Conservation (phyloP, 2,797 vertebrate genomes). For the Microchirus variegatus region DNA sequence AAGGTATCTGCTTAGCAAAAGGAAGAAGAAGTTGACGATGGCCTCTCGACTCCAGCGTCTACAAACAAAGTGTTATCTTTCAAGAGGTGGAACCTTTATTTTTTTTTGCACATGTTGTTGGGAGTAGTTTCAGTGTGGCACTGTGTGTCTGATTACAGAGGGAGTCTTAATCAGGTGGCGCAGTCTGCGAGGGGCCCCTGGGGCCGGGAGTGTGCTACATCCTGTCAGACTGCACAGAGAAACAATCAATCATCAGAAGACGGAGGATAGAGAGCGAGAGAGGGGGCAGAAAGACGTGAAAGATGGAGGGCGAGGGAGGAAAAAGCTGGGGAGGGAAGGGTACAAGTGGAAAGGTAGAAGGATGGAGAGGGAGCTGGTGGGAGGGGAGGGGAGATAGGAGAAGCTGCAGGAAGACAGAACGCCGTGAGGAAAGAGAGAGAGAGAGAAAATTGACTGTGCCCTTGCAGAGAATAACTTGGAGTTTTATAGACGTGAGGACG, state of each 20-base stretch:
- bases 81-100: slow-evolving; percentile 68
- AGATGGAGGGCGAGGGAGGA: slow-evolving; percentile 51
- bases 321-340: slow-evolving; percentile 25
- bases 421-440: slow-evolving; percentile 26
- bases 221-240: slow-evolving; percentile 89
- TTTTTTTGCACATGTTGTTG: slow-evolving; percentile 69
- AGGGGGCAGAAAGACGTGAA: slow-evolving; percentile 64
- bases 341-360: slow-evolving; percentile 8
- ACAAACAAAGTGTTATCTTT: slow-evolving; percentile 77
- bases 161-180: slow-evolving; percentile 92
- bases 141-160: slow-evolving; percentile 90
- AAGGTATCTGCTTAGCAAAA: slow-evolving; percentile 62
- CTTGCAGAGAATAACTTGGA: slow-evolving; percentile 53
- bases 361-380: slow-evolving; percentile 17
- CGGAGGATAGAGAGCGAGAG: slow-evolving; percentile 67
- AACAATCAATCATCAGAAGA: slow-evolving; percentile 96
- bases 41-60: slow-evolving; percentile 49
- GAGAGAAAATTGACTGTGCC: slow-evolving; percentile 44
- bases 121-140: slow-evolving; percentile 81
- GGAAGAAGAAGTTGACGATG: slow-evolving; percentile 55
- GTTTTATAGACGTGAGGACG: slow-evolving; percentile 47
- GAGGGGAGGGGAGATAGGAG: slow-evolving; percentile 28
- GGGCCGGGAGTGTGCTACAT: slow-evolving; percentile 90
- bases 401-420: slow-evolving; percentile 37
- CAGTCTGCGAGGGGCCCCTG: slow-evolving; percentile 87